These are phyloP conservation scores for Streblospio benedicti DNA, from an alignment of 1,140 invertebrate genomes.

Conservation along the genomic window DNA sequence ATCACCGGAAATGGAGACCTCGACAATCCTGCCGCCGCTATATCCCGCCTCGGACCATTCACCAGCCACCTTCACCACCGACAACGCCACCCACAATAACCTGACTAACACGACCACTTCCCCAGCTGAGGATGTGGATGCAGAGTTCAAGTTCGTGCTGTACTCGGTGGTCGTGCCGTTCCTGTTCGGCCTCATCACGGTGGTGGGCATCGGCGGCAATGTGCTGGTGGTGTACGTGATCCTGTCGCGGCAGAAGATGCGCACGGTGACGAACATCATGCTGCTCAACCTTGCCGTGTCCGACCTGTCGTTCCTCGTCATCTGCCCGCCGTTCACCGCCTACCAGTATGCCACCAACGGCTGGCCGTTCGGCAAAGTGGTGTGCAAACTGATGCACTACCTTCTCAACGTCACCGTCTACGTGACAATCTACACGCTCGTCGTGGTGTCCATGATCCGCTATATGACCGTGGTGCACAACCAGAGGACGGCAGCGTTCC, in stretches of 20 bases:
- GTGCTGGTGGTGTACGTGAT: slow-evolving; percentile 51
- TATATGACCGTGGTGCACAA: slow-evolving; percentile 14
- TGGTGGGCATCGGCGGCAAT: slow-evolving; percentile 50
- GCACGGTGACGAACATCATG: slow-evolving; percentile 59
- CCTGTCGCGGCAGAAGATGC: slow-evolving; percentile 46
- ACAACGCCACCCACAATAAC: background rate
- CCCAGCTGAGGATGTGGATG: background rate
- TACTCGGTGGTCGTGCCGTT: slow-evolving; percentile 8
- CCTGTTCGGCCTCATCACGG: slow-evolving; percentile 18
- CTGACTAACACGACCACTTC: background rate
- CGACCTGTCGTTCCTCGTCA: slow-evolving; percentile 52
- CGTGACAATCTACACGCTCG: slow-evolving; percentile 81
- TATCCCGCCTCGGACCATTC: background rate
- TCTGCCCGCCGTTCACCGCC: slow-evolving; percentile 17
- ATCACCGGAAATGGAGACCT: too few relatives aligned
- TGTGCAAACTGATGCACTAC: slow-evolving; percentile 22
- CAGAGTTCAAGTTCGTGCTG: slow-evolving; percentile 6
- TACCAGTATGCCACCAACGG: slow-evolving; percentile 12
- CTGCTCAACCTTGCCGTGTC: slow-evolving; percentile 63
- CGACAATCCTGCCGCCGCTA: background rate
- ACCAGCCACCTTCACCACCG: background rate
- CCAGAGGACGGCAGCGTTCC: background rate
- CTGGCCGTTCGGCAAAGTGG: slow-evolving; percentile 17
- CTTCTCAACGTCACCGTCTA: slow-evolving; percentile 65
- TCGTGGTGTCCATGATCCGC: slow-evolving; percentile 83